These are phyloP conservation scores for Epirrhoe alternata DNA, from an alignment of 2,888 invertebrate species.

Conservation along the genomic window DNA sequence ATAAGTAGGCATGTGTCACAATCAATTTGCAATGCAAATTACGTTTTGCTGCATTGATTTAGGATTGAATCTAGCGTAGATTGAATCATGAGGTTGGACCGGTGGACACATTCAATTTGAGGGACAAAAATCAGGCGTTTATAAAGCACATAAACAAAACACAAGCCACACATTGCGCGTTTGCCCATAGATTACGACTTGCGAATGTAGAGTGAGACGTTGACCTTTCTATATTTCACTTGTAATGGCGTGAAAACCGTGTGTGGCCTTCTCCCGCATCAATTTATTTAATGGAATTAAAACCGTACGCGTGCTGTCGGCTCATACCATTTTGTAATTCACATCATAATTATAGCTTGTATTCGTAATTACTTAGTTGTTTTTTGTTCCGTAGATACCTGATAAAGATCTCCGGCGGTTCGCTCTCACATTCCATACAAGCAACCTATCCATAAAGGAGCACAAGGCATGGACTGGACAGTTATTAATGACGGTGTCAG, in stretches of 20 bases:
- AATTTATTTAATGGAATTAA: background rate
- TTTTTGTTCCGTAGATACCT: background rate
- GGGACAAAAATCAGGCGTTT: background rate
- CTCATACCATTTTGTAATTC: background rate
- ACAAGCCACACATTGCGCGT: background rate
- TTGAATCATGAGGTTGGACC: too few species aligned
- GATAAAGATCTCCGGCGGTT: conserved; percentile 11
- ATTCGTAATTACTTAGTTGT: conserved; percentile 1
- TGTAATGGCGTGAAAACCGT: background rate
- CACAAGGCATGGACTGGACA: conserved; percentile 26
- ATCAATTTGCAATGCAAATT: background rate
- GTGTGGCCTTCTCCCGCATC: background rate
- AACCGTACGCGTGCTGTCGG: background rate
- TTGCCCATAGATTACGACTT: background rate
- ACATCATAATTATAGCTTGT: background rate
- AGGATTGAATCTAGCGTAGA: background rate
- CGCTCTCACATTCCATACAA: conserved; percentile 19
- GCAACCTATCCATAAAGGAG: conserved; percentile 10
- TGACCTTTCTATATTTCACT: background rate
- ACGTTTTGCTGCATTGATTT: background rate
- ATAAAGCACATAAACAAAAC: too few species aligned
- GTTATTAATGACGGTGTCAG: conserved; percentile 28
- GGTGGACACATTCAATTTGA: background rate
- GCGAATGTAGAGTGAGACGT: background rate
- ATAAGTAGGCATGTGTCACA: background rate